Percentiles rank a stretch among this genome's conserved stretches.
Conservation (phyloP, 2,113 vertebrate genomes). For the Saimiri boliviensis region DNA sequence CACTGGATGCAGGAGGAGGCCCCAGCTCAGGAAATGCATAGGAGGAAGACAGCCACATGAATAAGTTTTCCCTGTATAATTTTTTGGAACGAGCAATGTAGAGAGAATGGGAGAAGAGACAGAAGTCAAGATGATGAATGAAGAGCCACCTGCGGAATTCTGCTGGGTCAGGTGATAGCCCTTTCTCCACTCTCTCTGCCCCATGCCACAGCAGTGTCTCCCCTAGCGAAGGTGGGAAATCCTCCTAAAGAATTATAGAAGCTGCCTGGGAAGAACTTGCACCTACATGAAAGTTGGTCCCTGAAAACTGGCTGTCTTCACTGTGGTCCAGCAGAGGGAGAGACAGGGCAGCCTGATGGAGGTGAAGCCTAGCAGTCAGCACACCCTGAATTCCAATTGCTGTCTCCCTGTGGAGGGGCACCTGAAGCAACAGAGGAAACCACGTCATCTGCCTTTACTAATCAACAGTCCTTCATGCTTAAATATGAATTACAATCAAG, state of each 20-base stretch:
- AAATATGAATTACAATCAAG: not conserved
- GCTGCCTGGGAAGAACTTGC: not conserved
- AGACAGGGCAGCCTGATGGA: not conserved
- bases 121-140: not conserved
- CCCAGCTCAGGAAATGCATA: not conserved
- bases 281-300: not conserved
- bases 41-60: not conserved
- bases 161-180: no score
- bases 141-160: not conserved
- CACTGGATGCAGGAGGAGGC: not conserved
- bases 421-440: not conserved
- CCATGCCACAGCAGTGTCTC: fast-evolving
- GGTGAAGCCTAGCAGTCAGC: not conserved
- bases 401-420: not conserved
- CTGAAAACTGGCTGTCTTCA: not conserved
- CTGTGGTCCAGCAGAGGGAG: not conserved
- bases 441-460: not conserved
- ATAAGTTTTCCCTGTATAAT: not conserved
- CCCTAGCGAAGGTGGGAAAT: not conserved
- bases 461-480: not conserved
- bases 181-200: no score
- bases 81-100: not conserved
- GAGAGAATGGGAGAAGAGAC: not conserved
- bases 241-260: not conserved
- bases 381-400: not conserved